Percentiles rank a stretch among this genome's conserved stretches.
Evolutionary conservation across 2,797 vertebrate genomes (phyloP).

Genomic region (Danio choprae): DNA sequence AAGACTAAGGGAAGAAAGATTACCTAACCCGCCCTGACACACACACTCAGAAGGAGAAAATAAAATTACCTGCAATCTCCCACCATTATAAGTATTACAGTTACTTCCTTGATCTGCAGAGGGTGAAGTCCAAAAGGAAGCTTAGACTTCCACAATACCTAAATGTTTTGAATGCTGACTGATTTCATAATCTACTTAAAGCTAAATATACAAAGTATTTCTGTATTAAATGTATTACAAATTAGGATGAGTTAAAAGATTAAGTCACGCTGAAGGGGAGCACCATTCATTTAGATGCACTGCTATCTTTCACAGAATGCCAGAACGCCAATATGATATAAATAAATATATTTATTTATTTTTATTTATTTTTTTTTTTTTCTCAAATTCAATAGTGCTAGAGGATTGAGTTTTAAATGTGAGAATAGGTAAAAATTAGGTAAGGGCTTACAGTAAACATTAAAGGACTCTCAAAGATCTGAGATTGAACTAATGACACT

Average conservation of each 20-base stretch:
- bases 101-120: conserved; percentile 26
- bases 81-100: conserved; percentile 26
- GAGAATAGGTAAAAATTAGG: not conserved
- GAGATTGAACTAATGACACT: not conserved
- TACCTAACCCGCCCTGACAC: conserved; percentile 11
- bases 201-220: not conserved
- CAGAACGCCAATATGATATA: conserved; percentile 69
- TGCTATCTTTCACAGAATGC: conserved; percentile 61
- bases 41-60: not conserved
- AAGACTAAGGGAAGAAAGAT: not conserved
- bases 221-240: not conserved
- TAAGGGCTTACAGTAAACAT: not conserved
- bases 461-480: not conserved
- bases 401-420: conserved; percentile 74
- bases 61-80: not conserved
- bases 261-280: not conserved
- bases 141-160: conserved; percentile 33
- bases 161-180: conserved; percentile 3
- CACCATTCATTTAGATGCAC: conserved; percentile 65
- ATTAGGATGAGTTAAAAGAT: not conserved
- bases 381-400: conserved; percentile 79
- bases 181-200: conserved; percentile 32
- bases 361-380: too few species aligned
- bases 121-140: conserved; percentile 38
- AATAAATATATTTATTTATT: too few species aligned